These are phyloP conservation scores for Pseudorasbora parva DNA, from an alignment of 2,113 vertebrate genomes.

Conservation along the genomic window DNA sequence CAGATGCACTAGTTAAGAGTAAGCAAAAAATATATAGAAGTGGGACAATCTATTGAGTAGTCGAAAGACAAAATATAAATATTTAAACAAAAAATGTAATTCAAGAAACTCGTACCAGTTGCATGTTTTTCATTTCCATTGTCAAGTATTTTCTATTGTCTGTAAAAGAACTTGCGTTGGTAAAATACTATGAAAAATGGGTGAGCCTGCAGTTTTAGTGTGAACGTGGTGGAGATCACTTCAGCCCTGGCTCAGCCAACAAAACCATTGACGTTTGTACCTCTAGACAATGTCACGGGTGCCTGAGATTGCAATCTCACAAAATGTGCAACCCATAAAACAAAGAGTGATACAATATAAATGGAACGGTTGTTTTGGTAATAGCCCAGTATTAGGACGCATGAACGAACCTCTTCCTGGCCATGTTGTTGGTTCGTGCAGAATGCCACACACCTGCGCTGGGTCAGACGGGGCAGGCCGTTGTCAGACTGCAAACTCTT, in stretches of 20 bases:
- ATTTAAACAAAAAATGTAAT: neutral
- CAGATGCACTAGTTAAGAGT: neutral
- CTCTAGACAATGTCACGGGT: conserved; percentile 46
- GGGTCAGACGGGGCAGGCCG: neutral
- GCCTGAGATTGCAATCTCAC: conserved; percentile 60
- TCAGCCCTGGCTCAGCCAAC: conserved; percentile 29
- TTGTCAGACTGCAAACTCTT: neutral
- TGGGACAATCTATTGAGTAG: too few relatives aligned
- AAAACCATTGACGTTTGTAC: conserved; percentile 37
- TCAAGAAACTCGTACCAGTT: neutral
- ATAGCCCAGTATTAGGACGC: conserved; percentile 22
- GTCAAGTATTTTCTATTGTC: conserved; percentile 10
- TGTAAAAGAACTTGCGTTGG: neutral
- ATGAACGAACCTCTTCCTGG: conserved; percentile 57
- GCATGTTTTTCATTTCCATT: neutral
- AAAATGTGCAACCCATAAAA: conserved; percentile 38
- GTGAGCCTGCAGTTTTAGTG: conserved; percentile 18
- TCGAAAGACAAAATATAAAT: too few relatives aligned
- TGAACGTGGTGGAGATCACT: conserved; percentile 58
- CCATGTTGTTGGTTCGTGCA: conserved; percentile 56
- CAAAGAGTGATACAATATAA: conserved; percentile 59
- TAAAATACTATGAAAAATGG: conserved; percentile 6
- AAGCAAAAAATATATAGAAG: too few relatives aligned
- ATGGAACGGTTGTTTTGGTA: conserved; percentile 54
- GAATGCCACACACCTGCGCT: conserved; percentile 57